Percentiles rank a stretch among this genome's conserved stretches.
phyloP scores from a whole-genome alignment of 2,113 vertebrate species.

The Leptobrachium leishanense region DNA sequence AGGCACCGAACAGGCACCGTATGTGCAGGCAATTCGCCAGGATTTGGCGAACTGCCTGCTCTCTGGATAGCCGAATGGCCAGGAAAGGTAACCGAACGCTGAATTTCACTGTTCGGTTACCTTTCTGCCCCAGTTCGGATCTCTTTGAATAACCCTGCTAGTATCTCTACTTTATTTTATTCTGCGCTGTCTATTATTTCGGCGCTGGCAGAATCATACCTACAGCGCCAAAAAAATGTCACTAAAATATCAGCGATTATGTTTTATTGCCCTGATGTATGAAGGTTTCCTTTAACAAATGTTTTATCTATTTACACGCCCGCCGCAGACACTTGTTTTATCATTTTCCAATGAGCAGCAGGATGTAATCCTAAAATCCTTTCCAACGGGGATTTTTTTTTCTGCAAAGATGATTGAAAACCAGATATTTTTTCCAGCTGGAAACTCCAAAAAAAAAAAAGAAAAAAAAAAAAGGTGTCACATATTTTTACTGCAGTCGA shows the following conservation, averaged over 20 bases:
- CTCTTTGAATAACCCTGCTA: too few relatives aligned
- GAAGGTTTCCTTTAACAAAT: slow-evolving; percentile 34
- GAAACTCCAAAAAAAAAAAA: not conserved
- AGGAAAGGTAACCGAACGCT: too few relatives aligned
- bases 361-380: slow-evolving; percentile 45
- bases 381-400: slow-evolving; percentile 41
- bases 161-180: too few relatives aligned
- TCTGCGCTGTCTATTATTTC: too few relatives aligned
- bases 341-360: slow-evolving; percentile 45
- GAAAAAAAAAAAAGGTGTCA: slow-evolving; percentile 22
- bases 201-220: too few relatives aligned
- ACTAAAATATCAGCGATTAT: slow-evolving; percentile 35
- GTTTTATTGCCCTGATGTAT: slow-evolving; percentile 31
- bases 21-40: too few relatives aligned
- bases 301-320: slow-evolving; percentile 46
- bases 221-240: not conserved
- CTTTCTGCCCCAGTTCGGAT: too few relatives aligned
- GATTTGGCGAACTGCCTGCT: too few relatives aligned
- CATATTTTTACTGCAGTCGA: slow-evolving; percentile 37
- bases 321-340: slow-evolving; percentile 39
- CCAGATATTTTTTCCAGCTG: slow-evolving; percentile 45
- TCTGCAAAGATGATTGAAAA: slow-evolving; percentile 34
- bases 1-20: too few relatives aligned
- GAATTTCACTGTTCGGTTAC: too few relatives aligned
- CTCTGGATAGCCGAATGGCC: too few relatives aligned